A percentile compares a stretch with the other conserved stretches of the same genome.
Evolutionary conservation across 2,113 vertebrate species (phyloP).

Genomic region (Python bivittatus): DNA sequence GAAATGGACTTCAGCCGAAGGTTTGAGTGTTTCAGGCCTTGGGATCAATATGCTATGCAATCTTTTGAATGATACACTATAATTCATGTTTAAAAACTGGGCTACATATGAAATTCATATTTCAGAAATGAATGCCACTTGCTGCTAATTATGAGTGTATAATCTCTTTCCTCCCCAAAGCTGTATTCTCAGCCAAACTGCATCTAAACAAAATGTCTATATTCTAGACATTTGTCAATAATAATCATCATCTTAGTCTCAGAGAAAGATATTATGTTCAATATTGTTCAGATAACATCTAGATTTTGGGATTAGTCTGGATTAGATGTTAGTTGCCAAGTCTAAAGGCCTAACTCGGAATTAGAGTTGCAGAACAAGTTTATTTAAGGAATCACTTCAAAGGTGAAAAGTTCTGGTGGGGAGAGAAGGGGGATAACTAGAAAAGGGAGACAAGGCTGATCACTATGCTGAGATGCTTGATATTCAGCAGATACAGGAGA

Average conservation of each 20-base stretch:
- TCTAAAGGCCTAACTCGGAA: not conserved
- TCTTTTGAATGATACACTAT: not conserved
- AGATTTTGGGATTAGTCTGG: not conserved
- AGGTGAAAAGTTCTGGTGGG: not conserved
- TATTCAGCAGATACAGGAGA: no score
- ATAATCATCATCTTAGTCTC: not conserved
- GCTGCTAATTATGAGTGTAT: not conserved
- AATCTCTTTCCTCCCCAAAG: not conserved
- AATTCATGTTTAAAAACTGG: not conserved
- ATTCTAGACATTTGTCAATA: not conserved
- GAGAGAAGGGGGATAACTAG: not conserved
- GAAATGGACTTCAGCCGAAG: not conserved
- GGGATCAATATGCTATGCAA: not conserved
- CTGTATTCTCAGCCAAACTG: not conserved
- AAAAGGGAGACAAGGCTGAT: not conserved
- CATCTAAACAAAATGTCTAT: not conserved
- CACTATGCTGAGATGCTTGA: no score
- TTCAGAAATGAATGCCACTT: not conserved
- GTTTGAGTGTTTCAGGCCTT: not conserved
- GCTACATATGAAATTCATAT: not conserved
- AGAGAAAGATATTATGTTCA: not conserved
- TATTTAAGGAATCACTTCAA: not conserved
- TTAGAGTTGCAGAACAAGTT: not conserved
- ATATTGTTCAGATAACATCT: not conserved
- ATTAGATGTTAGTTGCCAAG: not conserved